Evolutionary conservation across 35 echinoderm and acorn worm species (phyloP), one percentile per base, ranked within the genome.

Genomic region (Lytechinus pictus): DNA sequence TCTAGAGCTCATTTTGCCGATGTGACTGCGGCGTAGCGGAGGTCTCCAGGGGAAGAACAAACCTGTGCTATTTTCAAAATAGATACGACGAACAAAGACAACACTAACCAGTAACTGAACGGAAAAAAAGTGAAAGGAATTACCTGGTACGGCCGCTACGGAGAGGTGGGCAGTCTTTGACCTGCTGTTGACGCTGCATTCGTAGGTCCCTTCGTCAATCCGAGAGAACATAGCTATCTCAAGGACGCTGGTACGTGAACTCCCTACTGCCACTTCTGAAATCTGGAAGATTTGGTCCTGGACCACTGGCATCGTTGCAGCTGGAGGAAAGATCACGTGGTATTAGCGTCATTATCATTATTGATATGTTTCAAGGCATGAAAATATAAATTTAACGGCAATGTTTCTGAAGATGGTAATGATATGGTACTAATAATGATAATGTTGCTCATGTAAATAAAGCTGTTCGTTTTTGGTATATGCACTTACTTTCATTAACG

Each of bases 201-300:
- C 88, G 21, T 90, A 90, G 88, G 7, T 54, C 9, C 88, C 88
- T 52, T 90, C 88, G 52, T 90, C 88, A 44, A 90, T 44, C 52
- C 88, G 1, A 21, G 88, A 90, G 21, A 90, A 90, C 88, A 90
- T 90, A 13, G 88, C 88, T 14, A 90, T 90, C 11, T 90, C 88
- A 9, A 90, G 88, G 21, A 10, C 33, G 52, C 88, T 90, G 29
- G 4, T 52, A 5, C 88, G 28, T 5, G 88, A 44, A 12, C 28
- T 54, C 29, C 13, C 9, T 52, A 28, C 8, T 51, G 29, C 52
- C 29, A 13, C 16, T 29, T 90, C 8, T 3, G 88, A 90, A 9
- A 90, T 9, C 29, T 54, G 33, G 9, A 52, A 90, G 52, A 90
- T 90, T 10, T 90, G 28, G 52, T 90, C 52, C 29, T 52, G 29